A percentile compares a stretch with the other conserved stretches of the same genome.
phyloP scores from a whole-genome alignment of 2,888 invertebrate genomes.

The Odontocolon sp. region DNA sequence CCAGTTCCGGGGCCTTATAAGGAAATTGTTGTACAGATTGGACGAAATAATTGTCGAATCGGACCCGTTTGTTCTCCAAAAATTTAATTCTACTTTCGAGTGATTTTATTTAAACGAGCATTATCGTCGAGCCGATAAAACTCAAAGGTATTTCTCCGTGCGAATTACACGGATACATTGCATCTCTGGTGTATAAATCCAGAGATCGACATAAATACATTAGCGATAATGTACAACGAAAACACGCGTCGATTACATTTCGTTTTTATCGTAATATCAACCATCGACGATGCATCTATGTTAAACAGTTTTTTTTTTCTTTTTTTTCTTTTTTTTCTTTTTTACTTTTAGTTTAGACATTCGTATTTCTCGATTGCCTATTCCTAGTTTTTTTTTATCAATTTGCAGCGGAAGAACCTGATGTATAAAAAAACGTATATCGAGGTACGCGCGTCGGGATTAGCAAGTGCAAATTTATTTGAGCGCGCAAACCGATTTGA shows the following conservation, averaged over 20 bases:
- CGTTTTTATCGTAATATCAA: conserved; percentile 15
- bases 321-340: not conserved
- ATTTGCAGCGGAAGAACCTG: conserved; percentile 6
- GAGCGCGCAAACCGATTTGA: no score
- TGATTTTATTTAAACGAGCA: conserved; percentile 54
- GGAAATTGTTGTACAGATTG: no score
- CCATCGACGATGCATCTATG: conserved; percentile 8
- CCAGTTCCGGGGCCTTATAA: no score
- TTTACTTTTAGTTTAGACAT: not conserved
- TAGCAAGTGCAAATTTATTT: not conserved
- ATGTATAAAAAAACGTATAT: not conserved
- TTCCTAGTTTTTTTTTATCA: not conserved
- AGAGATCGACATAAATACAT: conserved; percentile 21
- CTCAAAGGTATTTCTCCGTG: conserved; percentile 4
- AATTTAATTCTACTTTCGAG: conserved; percentile 39
- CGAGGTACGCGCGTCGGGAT: not conserved
- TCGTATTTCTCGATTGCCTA: not conserved
- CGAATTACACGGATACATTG: conserved; percentile 26
- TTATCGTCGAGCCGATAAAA: conserved; percentile 39
- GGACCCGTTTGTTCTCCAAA: no score
- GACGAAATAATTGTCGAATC: no score
- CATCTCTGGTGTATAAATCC: not conserved
- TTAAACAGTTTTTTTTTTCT: not conserved
- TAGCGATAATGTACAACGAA: conserved; percentile 43
- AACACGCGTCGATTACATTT: conserved; percentile 48